Evolutionary conservation across 2,888 invertebrate species (phyloP).

Genomic region (Steinernema carpocapsae): DNA sequence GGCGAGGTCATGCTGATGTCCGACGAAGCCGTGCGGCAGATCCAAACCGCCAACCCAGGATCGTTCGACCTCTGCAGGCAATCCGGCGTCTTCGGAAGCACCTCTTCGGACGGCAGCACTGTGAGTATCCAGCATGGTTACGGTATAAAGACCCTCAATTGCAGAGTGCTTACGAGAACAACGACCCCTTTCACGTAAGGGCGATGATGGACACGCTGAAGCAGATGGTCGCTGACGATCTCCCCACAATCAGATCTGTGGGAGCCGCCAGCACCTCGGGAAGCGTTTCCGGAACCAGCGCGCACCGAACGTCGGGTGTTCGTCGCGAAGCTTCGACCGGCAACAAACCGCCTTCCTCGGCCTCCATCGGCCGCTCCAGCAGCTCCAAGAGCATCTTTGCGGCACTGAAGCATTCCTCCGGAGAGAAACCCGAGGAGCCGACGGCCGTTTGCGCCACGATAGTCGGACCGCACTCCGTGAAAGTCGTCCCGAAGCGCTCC

Average conservation of each 20-base stretch:
- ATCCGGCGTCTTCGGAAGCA: slow-evolving; percentile 15
- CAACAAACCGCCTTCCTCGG: neutral
- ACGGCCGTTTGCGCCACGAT: slow-evolving; percentile 18
- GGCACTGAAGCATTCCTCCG: neutral
- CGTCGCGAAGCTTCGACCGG: slow-evolving; percentile 4
- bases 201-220: slow-evolving; percentile 62
- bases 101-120: slow-evolving; percentile 19
- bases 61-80: neutral
- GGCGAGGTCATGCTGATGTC: slow-evolving; percentile 47
- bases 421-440: slow-evolving; percentile 12
- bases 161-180: slow-evolving; percentile 30
- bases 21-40: slow-evolving; percentile 42
- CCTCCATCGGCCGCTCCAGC: neutral
- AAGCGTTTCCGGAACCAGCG: neutral
- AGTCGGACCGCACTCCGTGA: slow-evolving; percentile 25
- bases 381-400: slow-evolving; percentile 24
- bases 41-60: slow-evolving; percentile 18
- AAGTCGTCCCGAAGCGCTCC: slow-evolving; percentile 8
- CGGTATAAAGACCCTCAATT: neutral
- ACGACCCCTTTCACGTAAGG: slow-evolving; percentile 47
- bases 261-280: neutral
- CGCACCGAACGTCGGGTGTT: neutral
- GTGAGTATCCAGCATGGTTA: neutral
- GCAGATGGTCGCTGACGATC: slow-evolving; percentile 61
- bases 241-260: slow-evolving; percentile 34